These are phyloP conservation scores for Himalopsyche anomala DNA, from an alignment of 2,888 invertebrate species.

Conservation along the genomic window DNA sequence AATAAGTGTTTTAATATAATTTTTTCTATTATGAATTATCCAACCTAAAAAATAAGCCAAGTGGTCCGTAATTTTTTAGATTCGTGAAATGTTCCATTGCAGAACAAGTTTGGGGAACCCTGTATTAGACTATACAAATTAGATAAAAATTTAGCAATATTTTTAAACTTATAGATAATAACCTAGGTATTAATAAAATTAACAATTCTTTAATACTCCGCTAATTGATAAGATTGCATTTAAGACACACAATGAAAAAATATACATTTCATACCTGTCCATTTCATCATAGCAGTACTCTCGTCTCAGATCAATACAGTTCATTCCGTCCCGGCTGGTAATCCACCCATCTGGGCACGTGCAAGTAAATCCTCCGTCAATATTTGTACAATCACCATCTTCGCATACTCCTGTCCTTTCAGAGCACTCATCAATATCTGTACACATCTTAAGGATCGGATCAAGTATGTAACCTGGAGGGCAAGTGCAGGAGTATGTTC, in stretches of 20 bases:
- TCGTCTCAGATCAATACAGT: slow-evolving; percentile 85
- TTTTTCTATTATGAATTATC: no score
- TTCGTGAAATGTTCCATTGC: no score
- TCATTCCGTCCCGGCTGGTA: slow-evolving; percentile 81
- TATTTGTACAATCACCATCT: slow-evolving; percentile 88
- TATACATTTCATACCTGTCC: slow-evolving; percentile 52
- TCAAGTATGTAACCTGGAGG: slow-evolving; percentile 87
- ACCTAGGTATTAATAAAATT: no score
- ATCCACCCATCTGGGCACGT: slow-evolving; percentile 87
- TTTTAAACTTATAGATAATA: no score
- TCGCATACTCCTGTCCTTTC: slow-evolving; percentile 85
- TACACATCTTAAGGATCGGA: slow-evolving; percentile 77
- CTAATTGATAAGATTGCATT: neutral
- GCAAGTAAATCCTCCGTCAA: slow-evolving; percentile 88
- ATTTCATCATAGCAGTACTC: slow-evolving; percentile 84
- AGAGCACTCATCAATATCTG: slow-evolving; percentile 89
- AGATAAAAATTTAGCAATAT: no score
- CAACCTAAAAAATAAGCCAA: no score
- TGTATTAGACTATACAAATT: no score
- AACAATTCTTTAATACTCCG: no score
- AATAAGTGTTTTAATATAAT: no score
- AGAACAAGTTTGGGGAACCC: no score
- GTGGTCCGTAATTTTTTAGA: no score
- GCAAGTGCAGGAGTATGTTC: slow-evolving; percentile 86
- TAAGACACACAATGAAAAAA: slow-evolving; percentile 31